Base-by-base conservation (phyloP, 2,888 invertebrate species). In the Hirtodrosophila confusa region DNA sequence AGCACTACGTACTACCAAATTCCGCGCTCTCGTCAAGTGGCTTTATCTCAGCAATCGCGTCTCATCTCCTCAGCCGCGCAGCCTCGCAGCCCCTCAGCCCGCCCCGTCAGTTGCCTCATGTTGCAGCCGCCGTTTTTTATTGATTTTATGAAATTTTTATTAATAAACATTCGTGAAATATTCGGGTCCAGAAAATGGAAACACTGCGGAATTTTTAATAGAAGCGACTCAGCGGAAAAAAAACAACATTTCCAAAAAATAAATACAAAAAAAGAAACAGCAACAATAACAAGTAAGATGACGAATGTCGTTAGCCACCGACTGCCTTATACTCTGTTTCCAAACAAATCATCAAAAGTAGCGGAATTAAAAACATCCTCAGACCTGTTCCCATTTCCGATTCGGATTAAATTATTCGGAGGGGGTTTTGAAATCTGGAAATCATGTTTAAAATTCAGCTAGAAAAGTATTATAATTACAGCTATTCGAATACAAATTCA, bases 151-250 rank as follows among this genome's bases (percentile, higher is more conserved):
- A 78, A 72, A 73, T 80, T 86, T 84, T 80, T 88, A 83, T 87
- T 88, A 88, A 88, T 86, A 80, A 80, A 89, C 78, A 88, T 88
- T 88, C 85, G 78, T 74, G 68, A 78, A 72, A 88, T 80, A 83
- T 80, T 76, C 68, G 53, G 54, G 48, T 51, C 33, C 58, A 58
- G 58, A 56, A 80, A 70, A 78, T 71, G 69, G 72, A 67, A 80
- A 45, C 54, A 53, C 44, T 53, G 65, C 44, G 86, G 83, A 83
- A 83, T 82, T 83, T 79, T 86, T 79, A 83, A 79, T 83, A 79
- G 70, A 69, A 56, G 55, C 47, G 27, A 75, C 53, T 45, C 65
- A 58, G 43, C 31, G 12, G 37, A 58, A 49, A 43, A 49, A 53
- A 11, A 41, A 43, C 7, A 40, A 51, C 29, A 47, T 8, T 31